phyloP scores from a whole-genome alignment of 2,888 invertebrate species.

The Nephrotoma flavescens region DNA sequence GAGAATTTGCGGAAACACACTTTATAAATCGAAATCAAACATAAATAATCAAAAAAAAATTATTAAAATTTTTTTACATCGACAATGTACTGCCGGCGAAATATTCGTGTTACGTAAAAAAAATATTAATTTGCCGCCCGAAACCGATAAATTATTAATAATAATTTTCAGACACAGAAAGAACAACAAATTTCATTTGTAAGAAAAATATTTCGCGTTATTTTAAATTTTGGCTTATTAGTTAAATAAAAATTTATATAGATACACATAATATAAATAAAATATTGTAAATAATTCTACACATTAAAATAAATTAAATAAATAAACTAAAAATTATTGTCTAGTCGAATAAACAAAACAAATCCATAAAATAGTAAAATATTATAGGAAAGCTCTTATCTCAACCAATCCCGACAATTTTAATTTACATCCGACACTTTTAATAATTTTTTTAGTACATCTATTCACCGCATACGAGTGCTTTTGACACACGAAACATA shows the following conservation, averaged over 20 bases:
- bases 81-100: neutral
- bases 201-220: neutral
- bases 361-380: neutral
- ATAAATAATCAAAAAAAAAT: neutral
- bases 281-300: neutral
- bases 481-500: neutral
- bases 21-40: neutral
- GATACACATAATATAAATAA: neutral
- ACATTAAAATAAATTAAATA: neutral
- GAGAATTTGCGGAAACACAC: neutral
- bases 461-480: neutral
- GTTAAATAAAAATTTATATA: neutral
- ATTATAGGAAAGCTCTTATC: neutral
- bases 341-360: neutral
- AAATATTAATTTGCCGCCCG: neutral
- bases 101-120: neutral
- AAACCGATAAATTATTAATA: neutral
- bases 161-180: neutral
- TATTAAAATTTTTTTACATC: neutral
- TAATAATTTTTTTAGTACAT: neutral
- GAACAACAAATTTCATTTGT: neutral
- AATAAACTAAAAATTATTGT: neutral
- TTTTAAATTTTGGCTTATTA: neutral
- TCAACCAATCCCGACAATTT: neutral
- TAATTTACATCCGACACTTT: neutral